Base-by-base conservation (phyloP, 2,113 vertebrate species). In the Leptosomus discolor region DNA sequence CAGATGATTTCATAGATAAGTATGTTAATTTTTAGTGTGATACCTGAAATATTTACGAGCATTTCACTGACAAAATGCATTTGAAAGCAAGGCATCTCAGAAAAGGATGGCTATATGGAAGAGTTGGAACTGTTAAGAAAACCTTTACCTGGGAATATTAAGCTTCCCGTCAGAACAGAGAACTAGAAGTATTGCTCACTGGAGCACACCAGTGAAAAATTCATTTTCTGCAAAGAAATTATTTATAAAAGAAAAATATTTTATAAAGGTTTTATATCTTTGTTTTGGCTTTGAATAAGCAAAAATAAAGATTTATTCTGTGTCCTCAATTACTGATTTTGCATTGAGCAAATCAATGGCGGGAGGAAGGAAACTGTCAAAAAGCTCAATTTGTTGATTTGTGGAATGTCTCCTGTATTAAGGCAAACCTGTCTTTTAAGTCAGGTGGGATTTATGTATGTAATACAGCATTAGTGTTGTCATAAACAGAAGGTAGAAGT, bases 1-100 rank as follows among this genome's bases (percentile, higher is more conserved):
- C 99, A 84, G 99, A 99, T 85, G 99, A 99, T 90, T 99, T 99
- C 96, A 99, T 99, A 95, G 99, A 99, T 98, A 99, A 99, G 99
- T 99, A 98, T 94, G 98, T 98, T 88, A 64, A 11, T 48, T 89
- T 87, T 71, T 48, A 27, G 7, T 75, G 43, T 26, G 13, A 15
- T 20, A 19, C 23, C 9, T 67, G 65, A 63, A 77, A 27, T 84
- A 37, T 12, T 84, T 19, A 6, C 22, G 20, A 57, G 24, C 39
- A 82, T 58, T 82, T 50, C 7, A 39, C 34, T 60, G 48, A 11
- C 9, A 5, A 46, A 90, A 48, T 36, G 10, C 16, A 15, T 64
- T 73, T 53, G 53, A 53, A 64, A 23, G 26, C 37, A 64, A 1
- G 70, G 32, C 58, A 29, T 61, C 37, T 74, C 12, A 32, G 69